Conservation (phyloP, 2,888 invertebrate species). For the Prosapia bicincta region DNA sequence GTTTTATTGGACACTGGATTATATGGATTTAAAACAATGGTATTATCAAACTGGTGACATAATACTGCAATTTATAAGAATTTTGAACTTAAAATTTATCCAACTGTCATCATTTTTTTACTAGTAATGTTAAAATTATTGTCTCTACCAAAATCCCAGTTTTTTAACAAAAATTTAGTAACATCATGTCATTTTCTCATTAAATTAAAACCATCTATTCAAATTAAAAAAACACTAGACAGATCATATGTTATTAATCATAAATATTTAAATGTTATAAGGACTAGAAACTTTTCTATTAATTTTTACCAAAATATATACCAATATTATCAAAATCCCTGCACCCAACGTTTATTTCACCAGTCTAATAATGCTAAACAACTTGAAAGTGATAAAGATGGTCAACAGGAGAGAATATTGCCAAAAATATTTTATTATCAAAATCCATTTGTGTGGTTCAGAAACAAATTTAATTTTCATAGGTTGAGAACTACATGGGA, state of each 20-base stretch:
- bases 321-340: background rate
- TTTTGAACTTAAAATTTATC: background rate
- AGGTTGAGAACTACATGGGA: background rate
- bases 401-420: background rate
- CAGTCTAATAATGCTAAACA: background rate
- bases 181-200: background rate
- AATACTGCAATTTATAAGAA: background rate
- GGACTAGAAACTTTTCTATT: background rate
- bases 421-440: background rate
- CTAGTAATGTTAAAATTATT: background rate
- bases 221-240: background rate
- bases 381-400: background rate
- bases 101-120: background rate
- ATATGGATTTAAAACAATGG: background rate
- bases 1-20: background rate
- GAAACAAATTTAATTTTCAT: background rate
- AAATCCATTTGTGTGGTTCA: background rate
- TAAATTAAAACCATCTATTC: background rate
- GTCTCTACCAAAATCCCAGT: background rate
- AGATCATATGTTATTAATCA: background rate
- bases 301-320: background rate
- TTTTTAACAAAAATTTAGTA: background rate
- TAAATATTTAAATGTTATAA: background rate
- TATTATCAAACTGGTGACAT: background rate
- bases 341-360: background rate